Percentiles rank a stretch among this genome's conserved stretches.
Evolutionary conservation across 2,797 vertebrate species (phyloP).

Genomic region (Dendrocincla tyrannina): DNA sequence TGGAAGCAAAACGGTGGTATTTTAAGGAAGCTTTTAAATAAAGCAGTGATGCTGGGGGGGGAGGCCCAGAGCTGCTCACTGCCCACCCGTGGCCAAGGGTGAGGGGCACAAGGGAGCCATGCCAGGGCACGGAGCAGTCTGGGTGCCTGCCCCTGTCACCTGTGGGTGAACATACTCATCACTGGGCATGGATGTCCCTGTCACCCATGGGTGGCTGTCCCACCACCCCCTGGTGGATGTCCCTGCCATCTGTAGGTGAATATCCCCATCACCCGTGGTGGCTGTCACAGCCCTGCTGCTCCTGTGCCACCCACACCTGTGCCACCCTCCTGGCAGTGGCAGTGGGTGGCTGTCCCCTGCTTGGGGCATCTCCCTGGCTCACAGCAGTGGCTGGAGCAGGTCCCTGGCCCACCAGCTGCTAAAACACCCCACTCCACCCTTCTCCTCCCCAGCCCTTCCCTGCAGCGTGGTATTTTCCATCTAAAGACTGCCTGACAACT

Average conservation of each 20-base stretch:
- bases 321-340: background rate
- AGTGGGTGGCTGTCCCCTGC: background rate
- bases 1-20: background rate
- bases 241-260: fast-evolving
- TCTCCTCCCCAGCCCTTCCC: fast-evolving
- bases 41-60: fast-evolving
- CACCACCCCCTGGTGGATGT: background rate
- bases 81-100: fast-evolving
- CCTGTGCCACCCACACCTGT: fast-evolving
- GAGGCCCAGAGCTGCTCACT: background rate
- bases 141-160: background rate
- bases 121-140: fast-evolving
- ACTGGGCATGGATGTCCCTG: fast-evolving
- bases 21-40: background rate
- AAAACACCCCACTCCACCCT: background rate
- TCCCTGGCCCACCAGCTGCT: background rate
- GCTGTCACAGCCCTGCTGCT: background rate
- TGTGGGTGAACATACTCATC: too few species aligned
- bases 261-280: background rate
- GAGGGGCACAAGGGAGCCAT: background rate
- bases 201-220: fast-evolving
- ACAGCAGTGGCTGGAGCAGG: background rate
- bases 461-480: background rate
- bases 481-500: background rate
- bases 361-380: background rate